Percentiles rank a stretch among this genome's conserved stretches.
Conservation (phyloP, 2,797 vertebrate species). For the Neosilurus mollespiculum region DNA sequence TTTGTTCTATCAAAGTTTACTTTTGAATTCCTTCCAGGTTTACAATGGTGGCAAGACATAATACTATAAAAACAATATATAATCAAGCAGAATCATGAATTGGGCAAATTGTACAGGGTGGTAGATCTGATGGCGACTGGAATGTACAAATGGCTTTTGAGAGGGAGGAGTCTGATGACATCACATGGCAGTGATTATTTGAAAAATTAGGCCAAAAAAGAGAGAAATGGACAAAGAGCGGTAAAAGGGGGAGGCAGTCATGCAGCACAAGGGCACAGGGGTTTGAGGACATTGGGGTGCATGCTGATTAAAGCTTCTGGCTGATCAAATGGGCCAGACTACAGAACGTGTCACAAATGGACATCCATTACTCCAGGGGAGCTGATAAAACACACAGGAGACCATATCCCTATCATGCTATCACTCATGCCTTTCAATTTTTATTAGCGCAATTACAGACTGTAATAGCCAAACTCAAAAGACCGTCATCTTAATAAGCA, state of each 20-base stretch:
- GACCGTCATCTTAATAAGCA: constrained; percentile 49
- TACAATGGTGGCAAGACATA: background rate
- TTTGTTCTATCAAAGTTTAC: too few relatives aligned
- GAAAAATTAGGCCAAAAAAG: background rate
- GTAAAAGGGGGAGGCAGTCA: background rate
- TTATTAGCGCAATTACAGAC: constrained; percentile 22
- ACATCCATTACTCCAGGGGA: background rate
- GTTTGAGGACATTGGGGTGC: background rate
- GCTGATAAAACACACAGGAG: constrained; percentile 8
- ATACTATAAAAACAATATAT: background rate
- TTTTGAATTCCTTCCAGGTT: background rate
- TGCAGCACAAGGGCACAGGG: background rate
- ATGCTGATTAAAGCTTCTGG: background rate
- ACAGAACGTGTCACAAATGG: background rate
- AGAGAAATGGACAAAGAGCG: background rate
- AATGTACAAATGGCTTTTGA: background rate
- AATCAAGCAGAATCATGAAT: background rate
- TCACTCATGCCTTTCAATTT: constrained; percentile 3
- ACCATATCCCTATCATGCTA: background rate
- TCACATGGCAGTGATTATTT: background rate
- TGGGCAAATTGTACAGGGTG: background rate
- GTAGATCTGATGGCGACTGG: background rate
- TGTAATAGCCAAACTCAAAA: constrained; percentile 8
- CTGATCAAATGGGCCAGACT: constrained; percentile 19
- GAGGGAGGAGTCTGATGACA: background rate